phyloP scores from a whole-genome alignment of 2,113 vertebrate genomes.

The Bufo gargarizans region DNA sequence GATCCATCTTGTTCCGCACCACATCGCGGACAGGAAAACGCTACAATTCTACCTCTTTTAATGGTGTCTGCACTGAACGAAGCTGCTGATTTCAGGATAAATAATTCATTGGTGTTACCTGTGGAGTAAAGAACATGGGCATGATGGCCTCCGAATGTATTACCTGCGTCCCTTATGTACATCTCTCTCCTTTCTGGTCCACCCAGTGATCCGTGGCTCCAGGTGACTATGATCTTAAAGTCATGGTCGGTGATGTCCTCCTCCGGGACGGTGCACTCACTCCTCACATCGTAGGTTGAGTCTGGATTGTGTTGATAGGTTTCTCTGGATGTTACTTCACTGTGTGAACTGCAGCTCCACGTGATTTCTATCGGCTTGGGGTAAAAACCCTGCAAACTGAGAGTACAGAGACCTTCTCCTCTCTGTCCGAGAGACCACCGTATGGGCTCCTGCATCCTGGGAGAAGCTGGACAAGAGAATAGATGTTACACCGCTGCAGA shows the following conservation, averaged over 20 bases:
- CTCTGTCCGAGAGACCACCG: neutral
- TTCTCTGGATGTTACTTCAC: neutral
- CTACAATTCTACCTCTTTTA: no score
- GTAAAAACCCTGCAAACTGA: neutral
- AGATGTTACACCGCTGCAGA: no score
- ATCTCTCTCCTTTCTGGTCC: neutral
- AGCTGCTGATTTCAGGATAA: no score
- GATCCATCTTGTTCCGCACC: no score
- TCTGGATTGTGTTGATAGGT: neutral
- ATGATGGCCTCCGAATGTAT: neutral
- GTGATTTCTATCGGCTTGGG: neutral
- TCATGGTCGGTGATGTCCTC: neutral
- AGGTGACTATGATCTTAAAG: neutral
- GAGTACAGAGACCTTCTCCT: neutral
- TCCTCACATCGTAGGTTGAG: neutral
- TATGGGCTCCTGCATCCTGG: neutral
- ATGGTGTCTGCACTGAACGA: no score
- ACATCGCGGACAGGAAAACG: no score
- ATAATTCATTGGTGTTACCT: no score
- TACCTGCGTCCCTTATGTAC: neutral
- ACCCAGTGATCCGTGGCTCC: neutral
- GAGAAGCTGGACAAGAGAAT: neutral
- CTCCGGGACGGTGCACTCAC: neutral
- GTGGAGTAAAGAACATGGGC: no score
- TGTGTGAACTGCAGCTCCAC: neutral